Evolutionary conservation across 2,113 vertebrate genomes (phyloP), one percentile per base, ranked within the genome.

Genomic region (Onychostruthus taczanowskii): DNA sequence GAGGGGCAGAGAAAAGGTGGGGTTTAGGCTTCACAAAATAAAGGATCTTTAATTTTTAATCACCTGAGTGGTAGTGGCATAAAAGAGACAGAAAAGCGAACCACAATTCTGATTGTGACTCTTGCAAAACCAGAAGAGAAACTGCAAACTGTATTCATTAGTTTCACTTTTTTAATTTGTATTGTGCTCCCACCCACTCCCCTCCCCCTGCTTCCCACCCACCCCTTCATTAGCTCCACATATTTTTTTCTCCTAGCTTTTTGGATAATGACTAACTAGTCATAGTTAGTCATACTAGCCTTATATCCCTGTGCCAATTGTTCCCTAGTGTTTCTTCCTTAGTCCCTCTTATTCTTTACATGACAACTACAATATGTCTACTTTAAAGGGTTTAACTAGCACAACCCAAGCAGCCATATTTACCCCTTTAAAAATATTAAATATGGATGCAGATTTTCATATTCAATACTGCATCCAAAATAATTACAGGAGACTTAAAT

Each of bases 321-420:
- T 37, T 93, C 56, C 16, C 30, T 44, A 24, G 16, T 24, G 43
- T 67, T 9, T 84, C 17, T 93, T 89, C 37, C 85, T 20, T 53
- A 41, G n/a, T 31, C 89, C 22, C 41, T 80, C 8, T 39, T 74
- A 56, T 41, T 82, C 50, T 82, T 82, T 47, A 41, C 7, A 11
- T 35, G 64, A 84, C 76, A 87, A 30, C n/a, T 81, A 30, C 64
- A 89, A 17, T 91, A 49, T 89, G 47, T 68, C 30, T 35, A 10
- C 64, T 94, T 84, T 74, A 46, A 84, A 63, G 37, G 50, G 15
- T 87, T 91, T 89, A 75, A 56, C 18, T 53, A 64, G 49, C 27
- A 68, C 15, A 73, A 49, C 20, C 77, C 16, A 70, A 91, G 41
- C 39, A 87, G 50, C 14, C 9, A 28, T 41, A 86, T 90, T 94